Percentiles rank a stretch among this genome's conserved stretches.
Evolutionary conservation across 2,113 vertebrate species (phyloP).

Genomic region (Nanorana parkeri): DNA sequence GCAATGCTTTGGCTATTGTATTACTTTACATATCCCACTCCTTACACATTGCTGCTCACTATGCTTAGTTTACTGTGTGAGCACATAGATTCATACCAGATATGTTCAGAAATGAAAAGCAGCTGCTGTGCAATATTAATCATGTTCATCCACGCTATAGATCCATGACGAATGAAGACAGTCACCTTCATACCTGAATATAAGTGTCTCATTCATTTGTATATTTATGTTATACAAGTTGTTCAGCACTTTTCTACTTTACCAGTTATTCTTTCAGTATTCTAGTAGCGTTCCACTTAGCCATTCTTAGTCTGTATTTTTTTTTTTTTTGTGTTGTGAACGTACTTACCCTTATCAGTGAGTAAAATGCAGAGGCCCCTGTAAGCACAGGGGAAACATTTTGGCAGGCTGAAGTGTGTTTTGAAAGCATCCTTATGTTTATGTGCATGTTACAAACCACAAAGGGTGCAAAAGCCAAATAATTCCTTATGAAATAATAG

Average conservation of each 20-base stretch:
- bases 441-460: slow-evolving; percentile 2
- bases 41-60: not conserved
- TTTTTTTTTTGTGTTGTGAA: not conserved
- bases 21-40: not conserved
- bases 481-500: not conserved
- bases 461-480: not conserved
- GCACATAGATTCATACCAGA: not conserved
- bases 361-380: slow-evolving; percentile 26
- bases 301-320: not conserved
- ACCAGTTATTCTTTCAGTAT: too few relatives aligned
- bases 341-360: slow-evolving; percentile 33
- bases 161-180: not conserved
- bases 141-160: not conserved
- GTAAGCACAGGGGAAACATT: not conserved
- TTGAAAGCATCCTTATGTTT: slow-evolving; percentile 5
- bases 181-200: not conserved
- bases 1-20: not conserved
- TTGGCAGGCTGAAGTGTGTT: slow-evolving; percentile 11
- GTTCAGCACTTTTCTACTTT: not conserved
- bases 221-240: not conserved
- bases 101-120: not conserved
- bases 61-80: not conserved
- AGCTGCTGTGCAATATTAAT: slow-evolving; percentile 3
- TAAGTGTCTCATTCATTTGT: not conserved
- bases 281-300: not conserved